Conservation (phyloP, 2,888 invertebrate genomes). For the Parnassius orleans region DNA sequence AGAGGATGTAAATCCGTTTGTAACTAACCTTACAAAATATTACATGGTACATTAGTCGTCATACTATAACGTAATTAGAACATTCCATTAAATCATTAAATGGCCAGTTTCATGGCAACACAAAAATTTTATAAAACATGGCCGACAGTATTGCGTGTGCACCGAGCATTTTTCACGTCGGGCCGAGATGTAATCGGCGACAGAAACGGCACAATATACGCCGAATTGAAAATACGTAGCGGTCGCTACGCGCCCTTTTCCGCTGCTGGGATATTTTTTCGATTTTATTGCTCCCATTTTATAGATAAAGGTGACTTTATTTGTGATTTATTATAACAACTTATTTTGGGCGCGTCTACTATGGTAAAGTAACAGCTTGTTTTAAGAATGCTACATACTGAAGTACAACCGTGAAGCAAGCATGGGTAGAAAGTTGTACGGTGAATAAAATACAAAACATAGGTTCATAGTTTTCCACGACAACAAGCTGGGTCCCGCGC, state of each 20-base stretch:
- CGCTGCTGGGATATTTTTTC: constrained; percentile 4
- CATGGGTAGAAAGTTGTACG: too few relatives aligned
- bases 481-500: too few relatives aligned
- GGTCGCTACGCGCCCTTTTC: constrained; percentile 9
- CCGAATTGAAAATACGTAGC: constrained; percentile 16
- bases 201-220: constrained; percentile 22
- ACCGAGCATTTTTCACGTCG: constrained; percentile 28
- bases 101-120: not conserved
- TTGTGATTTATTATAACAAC: not conserved
- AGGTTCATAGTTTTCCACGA: too few relatives aligned
- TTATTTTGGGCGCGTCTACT: not conserved
- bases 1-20: too few relatives aligned
- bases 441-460: too few relatives aligned
- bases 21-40: too few relatives aligned
- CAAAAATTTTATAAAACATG: constrained; percentile 6
- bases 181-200: constrained; percentile 32
- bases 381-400: too few relatives aligned
- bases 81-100: not conserved
- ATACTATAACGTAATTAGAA: not conserved
- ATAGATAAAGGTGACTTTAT: constrained; percentile 12
- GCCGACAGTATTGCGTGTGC: constrained; percentile 21
- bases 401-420: too few relatives aligned
- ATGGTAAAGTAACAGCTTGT: too few relatives aligned
- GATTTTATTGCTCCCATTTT: constrained; percentile 6
- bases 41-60: not conserved